phyloP scores from a whole-genome alignment of 2,797 vertebrate genomes.

The Pseudocheirus occidentalis region DNA sequence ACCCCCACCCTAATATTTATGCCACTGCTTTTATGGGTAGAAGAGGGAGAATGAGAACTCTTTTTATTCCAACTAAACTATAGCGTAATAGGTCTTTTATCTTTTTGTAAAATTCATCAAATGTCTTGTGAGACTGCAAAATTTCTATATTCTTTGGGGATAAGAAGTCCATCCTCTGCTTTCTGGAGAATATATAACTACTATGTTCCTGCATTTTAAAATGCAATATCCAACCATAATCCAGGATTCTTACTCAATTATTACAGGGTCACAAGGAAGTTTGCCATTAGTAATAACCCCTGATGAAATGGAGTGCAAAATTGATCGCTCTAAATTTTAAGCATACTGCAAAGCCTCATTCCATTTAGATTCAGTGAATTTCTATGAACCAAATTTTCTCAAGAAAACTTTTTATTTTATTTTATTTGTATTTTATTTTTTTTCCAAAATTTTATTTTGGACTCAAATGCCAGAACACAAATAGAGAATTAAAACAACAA shows the following conservation, averaged over 20 bases:
- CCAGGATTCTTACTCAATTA: background rate
- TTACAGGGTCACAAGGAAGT: background rate
- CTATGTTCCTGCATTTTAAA: background rate
- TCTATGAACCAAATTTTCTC: conserved; percentile 45
- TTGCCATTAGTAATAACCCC: background rate
- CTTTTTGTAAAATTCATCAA: background rate
- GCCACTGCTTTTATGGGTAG: background rate
- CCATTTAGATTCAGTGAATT: conserved; percentile 32
- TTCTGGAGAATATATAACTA: background rate
- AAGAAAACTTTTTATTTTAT: too few species aligned
- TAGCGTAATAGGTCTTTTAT: background rate
- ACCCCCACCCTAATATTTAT: background rate
- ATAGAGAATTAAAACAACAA: too few species aligned
- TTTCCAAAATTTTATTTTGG: too few species aligned
- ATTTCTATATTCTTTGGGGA: background rate
- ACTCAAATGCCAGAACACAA: too few species aligned
- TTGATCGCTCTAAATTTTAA: conserved; percentile 30
- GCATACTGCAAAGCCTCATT: conserved; percentile 64
- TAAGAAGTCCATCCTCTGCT: background rate
- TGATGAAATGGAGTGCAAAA: conserved; percentile 16
- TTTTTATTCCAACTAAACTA: background rate
- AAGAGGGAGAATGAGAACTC: background rate
- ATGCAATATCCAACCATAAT: background rate
- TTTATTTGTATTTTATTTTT: too few species aligned
- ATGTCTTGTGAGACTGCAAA: too few species aligned